A percentile compares a stretch with the other conserved stretches of the same genome.
phyloP scores from a whole-genome alignment of 2,888 invertebrate species.

The Acanthosepion esculentum region DNA sequence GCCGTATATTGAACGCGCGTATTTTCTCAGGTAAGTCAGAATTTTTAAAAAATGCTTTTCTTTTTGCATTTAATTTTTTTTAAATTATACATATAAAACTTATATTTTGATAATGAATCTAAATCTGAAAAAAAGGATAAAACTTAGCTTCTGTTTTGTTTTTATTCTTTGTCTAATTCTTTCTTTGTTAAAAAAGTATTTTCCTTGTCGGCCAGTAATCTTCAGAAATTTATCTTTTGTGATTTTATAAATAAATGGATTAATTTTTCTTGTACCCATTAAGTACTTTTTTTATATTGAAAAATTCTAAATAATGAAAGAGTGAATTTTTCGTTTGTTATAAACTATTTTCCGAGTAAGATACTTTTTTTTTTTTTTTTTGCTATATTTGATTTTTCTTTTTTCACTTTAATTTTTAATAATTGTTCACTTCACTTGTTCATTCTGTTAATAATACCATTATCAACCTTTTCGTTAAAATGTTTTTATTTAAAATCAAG shows the following conservation, averaged over 20 bases:
- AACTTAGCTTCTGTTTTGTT: too few relatives aligned
- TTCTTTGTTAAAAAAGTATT: background rate
- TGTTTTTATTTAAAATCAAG: too few relatives aligned
- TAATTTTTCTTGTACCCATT: too few relatives aligned
- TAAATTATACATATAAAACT: too few relatives aligned
- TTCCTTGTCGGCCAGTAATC: background rate
- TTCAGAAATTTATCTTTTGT: too few relatives aligned
- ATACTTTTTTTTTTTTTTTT: background rate
- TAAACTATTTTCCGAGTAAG: background rate
- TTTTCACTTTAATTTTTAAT: too few relatives aligned
- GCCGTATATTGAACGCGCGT: background rate
- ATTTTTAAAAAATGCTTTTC: background rate
- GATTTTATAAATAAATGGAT: too few relatives aligned
- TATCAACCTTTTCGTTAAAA: too few relatives aligned
- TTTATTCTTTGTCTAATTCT: background rate
- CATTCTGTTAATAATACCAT: too few relatives aligned
- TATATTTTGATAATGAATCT: background rate
- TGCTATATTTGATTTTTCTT: too few relatives aligned
- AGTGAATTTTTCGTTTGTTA: background rate
- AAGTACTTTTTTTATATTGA: background rate
- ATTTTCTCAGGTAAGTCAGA: background rate
- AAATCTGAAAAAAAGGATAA: background rate
- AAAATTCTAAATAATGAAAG: background rate
- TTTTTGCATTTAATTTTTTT: too few relatives aligned
- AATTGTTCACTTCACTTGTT: too few relatives aligned